Evolutionary conservation across 1,140 invertebrate species (phyloP).

Genomic region (Diachasma alloeum): DNA sequence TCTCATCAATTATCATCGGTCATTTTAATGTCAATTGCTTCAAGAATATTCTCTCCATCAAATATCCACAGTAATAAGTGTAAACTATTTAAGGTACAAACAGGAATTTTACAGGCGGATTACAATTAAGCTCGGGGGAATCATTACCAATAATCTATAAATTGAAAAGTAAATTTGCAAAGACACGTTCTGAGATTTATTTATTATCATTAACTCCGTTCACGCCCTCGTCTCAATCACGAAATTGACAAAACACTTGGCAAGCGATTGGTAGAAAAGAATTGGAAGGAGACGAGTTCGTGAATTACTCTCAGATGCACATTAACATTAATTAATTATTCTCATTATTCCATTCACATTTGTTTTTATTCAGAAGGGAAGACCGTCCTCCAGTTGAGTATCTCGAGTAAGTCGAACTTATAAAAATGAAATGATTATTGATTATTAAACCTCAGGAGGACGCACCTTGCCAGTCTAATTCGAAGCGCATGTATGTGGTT

Average conservation of each 20-base stretch:
- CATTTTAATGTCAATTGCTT: not conserved
- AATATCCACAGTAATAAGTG: not conserved
- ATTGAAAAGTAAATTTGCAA: not conserved
- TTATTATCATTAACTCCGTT: not conserved
- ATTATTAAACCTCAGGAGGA: not conserved
- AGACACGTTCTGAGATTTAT: not conserved
- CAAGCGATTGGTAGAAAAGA: slow-evolving; percentile 6
- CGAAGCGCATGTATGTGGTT: slow-evolving; percentile 25
- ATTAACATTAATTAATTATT: not conserved
- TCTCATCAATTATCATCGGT: not conserved
- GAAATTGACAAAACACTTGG: slow-evolving; percentile 22
- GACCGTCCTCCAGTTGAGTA: not conserved
- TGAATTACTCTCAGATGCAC: not conserved
- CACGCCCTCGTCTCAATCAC: not conserved
- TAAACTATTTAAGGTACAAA: slow-evolving; percentile 29
- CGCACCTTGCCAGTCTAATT: slow-evolving; percentile 7
- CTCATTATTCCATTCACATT: not conserved
- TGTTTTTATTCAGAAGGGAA: not conserved
- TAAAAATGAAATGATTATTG: not conserved
- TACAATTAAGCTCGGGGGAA: slow-evolving; percentile 22
- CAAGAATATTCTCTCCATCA: not conserved
- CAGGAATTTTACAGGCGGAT: slow-evolving; percentile 24
- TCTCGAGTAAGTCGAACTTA: not conserved
- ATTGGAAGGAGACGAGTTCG: slow-evolving; percentile 10
- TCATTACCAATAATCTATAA: not conserved